These are phyloP conservation scores for Parotia lawesii DNA, from an alignment of 2,113 vertebrate genomes.

Conservation along the genomic window DNA sequence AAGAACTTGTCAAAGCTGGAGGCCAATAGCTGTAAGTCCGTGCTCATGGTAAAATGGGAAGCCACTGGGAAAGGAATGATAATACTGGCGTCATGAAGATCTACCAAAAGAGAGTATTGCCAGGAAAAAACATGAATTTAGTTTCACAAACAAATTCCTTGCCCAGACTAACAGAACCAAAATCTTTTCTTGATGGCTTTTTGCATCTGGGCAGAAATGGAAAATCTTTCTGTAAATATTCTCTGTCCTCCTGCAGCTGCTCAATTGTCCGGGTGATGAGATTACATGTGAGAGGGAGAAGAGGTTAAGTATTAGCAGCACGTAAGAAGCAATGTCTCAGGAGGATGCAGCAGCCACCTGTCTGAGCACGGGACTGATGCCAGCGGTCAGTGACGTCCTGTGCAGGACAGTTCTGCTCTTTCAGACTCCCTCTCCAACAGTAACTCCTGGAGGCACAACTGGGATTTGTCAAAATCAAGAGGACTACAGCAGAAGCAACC, in stretches of 20 bases:
- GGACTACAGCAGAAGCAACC: not conserved
- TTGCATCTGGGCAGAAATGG: not conserved
- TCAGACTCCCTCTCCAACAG: not conserved
- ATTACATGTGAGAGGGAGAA: not conserved
- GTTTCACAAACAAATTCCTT: not conserved
- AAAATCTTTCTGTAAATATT: conserved; percentile 19
- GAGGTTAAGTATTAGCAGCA: not conserved
- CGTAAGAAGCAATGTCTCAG: not conserved
- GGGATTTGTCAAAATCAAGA: not conserved
- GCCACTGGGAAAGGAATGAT: not conserved
- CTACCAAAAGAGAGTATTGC: not conserved
- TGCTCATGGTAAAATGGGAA: not conserved
- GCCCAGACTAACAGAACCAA: not conserved
- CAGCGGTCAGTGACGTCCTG: not conserved
- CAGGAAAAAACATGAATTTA: not conserved
- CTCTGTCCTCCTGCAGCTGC: not conserved
- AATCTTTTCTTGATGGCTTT: not conserved
- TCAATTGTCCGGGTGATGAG: not conserved
- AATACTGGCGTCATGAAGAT: not conserved
- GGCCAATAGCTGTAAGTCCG: not conserved
- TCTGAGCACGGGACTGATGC: not conserved
- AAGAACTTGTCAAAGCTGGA: not conserved
- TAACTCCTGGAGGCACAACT: not conserved
- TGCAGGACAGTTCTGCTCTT: not conserved
- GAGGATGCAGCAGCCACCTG: not conserved